A percentile compares a stretch with the other conserved stretches of the same genome.
phyloP scores from a whole-genome alignment of 2,113 vertebrate genomes.

The Chascanopsetta lugubris region DNA sequence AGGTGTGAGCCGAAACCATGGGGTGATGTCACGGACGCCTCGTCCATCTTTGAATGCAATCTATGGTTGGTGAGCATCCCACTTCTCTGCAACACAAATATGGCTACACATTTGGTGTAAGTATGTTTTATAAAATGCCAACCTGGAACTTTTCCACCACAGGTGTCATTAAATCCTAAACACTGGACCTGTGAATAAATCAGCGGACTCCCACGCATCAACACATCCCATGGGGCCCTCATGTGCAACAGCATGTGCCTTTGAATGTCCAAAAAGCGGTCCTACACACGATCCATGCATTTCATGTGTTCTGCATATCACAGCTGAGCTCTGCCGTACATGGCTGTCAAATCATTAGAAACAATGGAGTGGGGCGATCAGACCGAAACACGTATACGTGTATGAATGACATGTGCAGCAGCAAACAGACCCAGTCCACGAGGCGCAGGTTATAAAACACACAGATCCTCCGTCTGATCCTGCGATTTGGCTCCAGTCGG shows the following conservation, averaged over 20 bases:
- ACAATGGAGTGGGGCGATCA: constrained; percentile 33
- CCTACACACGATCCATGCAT: constrained; percentile 12
- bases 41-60: too few relatives aligned
- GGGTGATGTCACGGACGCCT: too few relatives aligned
- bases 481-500: constrained; percentile 10
- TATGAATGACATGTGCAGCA: constrained; percentile 11
- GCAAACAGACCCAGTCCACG: not conserved
- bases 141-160: too few relatives aligned
- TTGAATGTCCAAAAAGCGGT: constrained; percentile 24
- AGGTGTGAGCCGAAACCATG: too few relatives aligned
- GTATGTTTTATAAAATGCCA: too few relatives aligned
- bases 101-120: too few relatives aligned
- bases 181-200: not conserved
- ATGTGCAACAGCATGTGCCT: constrained; percentile 12
- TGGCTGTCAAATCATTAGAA: constrained; percentile 40
- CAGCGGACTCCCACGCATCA: not conserved
- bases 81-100: too few relatives aligned
- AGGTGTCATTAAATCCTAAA: too few relatives aligned
- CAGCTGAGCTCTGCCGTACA: constrained; percentile 25
- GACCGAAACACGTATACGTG: constrained; percentile 28
- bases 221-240: not conserved
- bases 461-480: constrained; percentile 6
- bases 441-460: constrained; percentile 2
- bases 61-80: too few relatives aligned
- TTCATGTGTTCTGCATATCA: constrained; percentile 39